phyloP scores from a whole-genome alignment of 2,888 invertebrate species.

The Polymixis lichenea region DNA sequence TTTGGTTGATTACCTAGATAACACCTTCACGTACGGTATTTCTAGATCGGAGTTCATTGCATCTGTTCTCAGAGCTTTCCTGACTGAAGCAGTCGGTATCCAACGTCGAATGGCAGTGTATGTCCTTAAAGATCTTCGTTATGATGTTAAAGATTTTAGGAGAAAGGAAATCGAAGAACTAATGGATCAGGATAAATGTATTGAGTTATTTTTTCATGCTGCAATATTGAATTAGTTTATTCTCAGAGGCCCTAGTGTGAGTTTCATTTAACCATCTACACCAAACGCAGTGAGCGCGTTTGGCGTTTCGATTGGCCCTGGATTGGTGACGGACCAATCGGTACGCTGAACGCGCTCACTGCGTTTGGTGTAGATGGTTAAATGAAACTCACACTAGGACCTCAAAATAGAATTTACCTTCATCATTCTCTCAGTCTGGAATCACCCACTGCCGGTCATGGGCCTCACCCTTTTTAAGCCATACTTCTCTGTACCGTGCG shows the following conservation, averaged over 20 bases:
- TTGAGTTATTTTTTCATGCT: slow-evolving; percentile 25
- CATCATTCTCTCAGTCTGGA: no score
- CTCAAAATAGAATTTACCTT: no score
- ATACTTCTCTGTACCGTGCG: no score
- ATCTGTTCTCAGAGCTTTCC: slow-evolving; percentile 43
- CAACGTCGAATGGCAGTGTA: slow-evolving; percentile 54
- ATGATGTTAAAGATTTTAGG: slow-evolving; percentile 4
- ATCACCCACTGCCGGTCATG: no score
- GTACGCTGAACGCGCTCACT: no score
- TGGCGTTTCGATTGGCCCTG: no score
- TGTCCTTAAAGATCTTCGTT: slow-evolving; percentile 16
- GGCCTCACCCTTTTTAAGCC: no score
- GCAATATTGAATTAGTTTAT: neutral
- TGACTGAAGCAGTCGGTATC: slow-evolving; percentile 37
- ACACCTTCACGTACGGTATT: slow-evolving; percentile 15
- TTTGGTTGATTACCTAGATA: slow-evolving; percentile 64
- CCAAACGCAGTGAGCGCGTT: no score
- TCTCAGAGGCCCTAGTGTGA: slow-evolving; percentile 61
- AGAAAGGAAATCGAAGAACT: slow-evolving; percentile 35
- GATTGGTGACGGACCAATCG: no score
- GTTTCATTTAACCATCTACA: no score
- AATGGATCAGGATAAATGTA: slow-evolving; percentile 12
- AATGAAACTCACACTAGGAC: no score
- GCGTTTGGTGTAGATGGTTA: no score
- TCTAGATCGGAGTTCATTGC: slow-evolving; percentile 35